These are phyloP conservation scores for Artemisiospiza belli DNA, from an alignment of 2,113 vertebrate species.

Conservation along the genomic window DNA sequence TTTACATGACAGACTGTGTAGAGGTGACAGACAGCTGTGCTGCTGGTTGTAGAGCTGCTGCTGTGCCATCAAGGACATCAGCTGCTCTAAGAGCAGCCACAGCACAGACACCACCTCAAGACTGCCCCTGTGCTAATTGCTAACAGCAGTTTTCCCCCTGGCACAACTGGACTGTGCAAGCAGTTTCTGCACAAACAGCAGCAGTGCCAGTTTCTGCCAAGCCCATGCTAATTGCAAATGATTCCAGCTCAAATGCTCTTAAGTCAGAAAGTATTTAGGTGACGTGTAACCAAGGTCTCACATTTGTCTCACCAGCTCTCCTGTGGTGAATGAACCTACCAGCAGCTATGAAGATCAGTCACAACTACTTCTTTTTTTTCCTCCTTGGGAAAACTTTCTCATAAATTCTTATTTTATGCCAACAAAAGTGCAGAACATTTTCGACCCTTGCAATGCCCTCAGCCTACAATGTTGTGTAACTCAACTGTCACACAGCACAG, in stretches of 20 bases:
- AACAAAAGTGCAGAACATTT: not conserved
- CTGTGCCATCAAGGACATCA: not conserved
- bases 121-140: not conserved
- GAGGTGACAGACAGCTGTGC: not conserved
- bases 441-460: rapidly evolving
- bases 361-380: not conserved
- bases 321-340: not conserved
- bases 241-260: not conserved
- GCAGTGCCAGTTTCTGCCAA: constrained; percentile 54
- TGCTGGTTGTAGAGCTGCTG: not conserved
- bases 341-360: not conserved
- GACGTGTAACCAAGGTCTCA: not conserved
- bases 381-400: not conserved
- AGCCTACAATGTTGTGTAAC: not conserved
- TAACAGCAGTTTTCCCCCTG: not conserved
- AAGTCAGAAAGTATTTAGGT: not conserved
- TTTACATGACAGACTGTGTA: not conserved
- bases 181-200: constrained; percentile 20
- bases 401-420: not conserved
- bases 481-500: not conserved
- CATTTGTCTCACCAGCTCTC: not conserved
- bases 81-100: not conserved
- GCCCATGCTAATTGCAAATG: constrained; percentile 24
- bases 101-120: not conserved
- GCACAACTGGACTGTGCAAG: not conserved